These are phyloP conservation scores for Sphyrna mokarran DNA, from an alignment of 2,113 vertebrate species.

Conservation along the genomic window DNA sequence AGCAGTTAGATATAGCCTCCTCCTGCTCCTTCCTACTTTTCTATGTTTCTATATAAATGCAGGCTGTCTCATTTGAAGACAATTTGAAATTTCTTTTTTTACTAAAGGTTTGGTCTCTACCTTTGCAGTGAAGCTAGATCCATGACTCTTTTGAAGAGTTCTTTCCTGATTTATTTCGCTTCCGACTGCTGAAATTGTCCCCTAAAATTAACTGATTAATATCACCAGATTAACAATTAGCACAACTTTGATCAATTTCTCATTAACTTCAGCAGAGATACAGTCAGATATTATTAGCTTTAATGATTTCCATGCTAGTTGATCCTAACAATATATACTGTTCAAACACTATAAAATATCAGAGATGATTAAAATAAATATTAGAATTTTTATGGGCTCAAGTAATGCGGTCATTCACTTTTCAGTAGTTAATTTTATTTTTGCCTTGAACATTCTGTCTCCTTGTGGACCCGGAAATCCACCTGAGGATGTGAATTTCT, in stretches of 20 bases:
- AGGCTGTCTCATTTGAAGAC: background rate
- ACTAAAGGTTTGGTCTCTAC: background rate
- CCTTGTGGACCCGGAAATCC: background rate
- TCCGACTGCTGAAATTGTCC: background rate
- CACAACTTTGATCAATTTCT: background rate
- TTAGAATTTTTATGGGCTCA: background rate
- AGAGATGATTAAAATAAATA: background rate
- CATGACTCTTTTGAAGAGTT: background rate
- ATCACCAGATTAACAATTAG: background rate
- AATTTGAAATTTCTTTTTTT: background rate
- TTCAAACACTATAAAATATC: background rate
- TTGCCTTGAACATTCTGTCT: background rate
- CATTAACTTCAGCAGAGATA: background rate
- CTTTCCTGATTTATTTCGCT: background rate
- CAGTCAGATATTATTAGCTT: background rate
- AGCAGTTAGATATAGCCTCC: no score
- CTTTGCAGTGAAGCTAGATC: background rate
- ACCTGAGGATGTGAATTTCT: background rate
- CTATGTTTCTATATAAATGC: background rate
- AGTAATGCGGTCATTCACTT: background rate
- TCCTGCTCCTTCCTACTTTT: no score
- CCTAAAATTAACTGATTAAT: background rate
- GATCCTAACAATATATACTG: background rate
- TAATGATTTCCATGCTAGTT: background rate
- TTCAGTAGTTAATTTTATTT: background rate